Evolutionary conservation across 2,888 invertebrate species (phyloP).

Genomic region (Amaurobius ferox): DNA sequence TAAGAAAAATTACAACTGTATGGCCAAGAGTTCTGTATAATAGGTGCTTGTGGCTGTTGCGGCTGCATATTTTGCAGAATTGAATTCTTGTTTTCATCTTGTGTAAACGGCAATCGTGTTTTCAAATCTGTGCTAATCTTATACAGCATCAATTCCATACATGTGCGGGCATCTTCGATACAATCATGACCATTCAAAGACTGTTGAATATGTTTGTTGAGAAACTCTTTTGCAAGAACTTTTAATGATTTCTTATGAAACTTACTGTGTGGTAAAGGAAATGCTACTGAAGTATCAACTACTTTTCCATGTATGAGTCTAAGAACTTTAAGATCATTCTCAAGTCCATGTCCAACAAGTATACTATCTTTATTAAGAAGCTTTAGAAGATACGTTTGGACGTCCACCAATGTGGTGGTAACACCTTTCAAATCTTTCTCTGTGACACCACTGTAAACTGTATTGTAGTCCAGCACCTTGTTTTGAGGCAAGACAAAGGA

Average conservation of each 20-base stretch:
- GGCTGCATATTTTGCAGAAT: neutral
- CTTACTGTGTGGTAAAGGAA: constrained; percentile 92
- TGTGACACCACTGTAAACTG: constrained; percentile 96
- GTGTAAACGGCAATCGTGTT: neutral
- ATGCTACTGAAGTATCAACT: constrained; percentile 95
- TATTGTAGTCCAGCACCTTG: constrained; percentile 95
- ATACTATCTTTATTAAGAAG: constrained; percentile 94
- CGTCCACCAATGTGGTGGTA: constrained; percentile 86
- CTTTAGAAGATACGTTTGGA: constrained; percentile 91
- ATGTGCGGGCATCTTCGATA: constrained; percentile 95
- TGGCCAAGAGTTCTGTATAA: neutral
- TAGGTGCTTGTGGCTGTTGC: neutral
- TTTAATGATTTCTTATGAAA: constrained; percentile 93
- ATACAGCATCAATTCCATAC: constrained; percentile 93
- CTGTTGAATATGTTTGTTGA: constrained; percentile 94
- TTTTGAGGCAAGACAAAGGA: constrained; percentile 91
- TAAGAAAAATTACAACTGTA: neutral
- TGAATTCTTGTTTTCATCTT: constrained; percentile 17
- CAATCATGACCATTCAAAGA: constrained; percentile 94
- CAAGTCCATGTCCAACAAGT: constrained; percentile 97
- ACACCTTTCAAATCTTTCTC: constrained; percentile 89
- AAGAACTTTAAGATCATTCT: constrained; percentile 95
- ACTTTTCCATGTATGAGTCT: constrained; percentile 92
- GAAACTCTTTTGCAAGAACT: constrained; percentile 88
- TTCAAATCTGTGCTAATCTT: constrained; percentile 87